phyloP scores from a whole-genome alignment of 2,797 vertebrate species.

The Onychomys torridus region DNA sequence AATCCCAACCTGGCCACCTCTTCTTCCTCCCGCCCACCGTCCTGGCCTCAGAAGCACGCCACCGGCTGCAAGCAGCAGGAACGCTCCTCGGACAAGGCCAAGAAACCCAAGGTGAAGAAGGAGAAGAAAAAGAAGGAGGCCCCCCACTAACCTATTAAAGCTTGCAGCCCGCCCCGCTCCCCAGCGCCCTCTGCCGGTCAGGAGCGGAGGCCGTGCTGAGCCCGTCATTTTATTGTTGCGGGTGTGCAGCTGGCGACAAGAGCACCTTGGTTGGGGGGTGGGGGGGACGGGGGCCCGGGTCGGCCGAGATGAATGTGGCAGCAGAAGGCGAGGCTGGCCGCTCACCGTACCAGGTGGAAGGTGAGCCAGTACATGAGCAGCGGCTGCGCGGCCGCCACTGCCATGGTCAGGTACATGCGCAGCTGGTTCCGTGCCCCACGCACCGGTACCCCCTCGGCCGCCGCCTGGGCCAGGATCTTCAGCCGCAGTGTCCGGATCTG shows the following conservation, averaged over 20 bases:
- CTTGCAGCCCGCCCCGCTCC: background rate
- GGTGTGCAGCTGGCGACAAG: slow-evolving; percentile 33
- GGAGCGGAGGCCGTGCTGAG: background rate
- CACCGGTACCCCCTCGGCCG: slow-evolving; percentile 92
- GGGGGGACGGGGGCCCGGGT: background rate
- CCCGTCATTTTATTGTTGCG: slow-evolving; percentile 77
- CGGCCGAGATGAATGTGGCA: background rate
- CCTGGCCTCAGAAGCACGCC: background rate
- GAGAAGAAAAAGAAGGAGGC: slow-evolving; percentile 51
- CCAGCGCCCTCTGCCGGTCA: background rate
- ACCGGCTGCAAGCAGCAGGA: background rate
- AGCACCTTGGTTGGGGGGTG: slow-evolving; percentile 54
- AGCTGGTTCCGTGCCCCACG: slow-evolving; percentile 93
- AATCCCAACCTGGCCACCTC: accelerated
- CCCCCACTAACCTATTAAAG: slow-evolving; percentile 62
- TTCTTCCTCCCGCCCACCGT: background rate
- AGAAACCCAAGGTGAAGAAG: slow-evolving; percentile 77
- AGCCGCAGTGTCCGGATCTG: slow-evolving; percentile 94
- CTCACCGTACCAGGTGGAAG: slow-evolving; percentile 93
- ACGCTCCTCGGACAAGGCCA: background rate
- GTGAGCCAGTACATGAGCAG: slow-evolving; percentile 98
- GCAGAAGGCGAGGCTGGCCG: background rate
- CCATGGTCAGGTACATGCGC: slow-evolving; percentile 97
- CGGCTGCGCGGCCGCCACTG: slow-evolving; percentile 94
- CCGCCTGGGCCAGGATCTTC: slow-evolving; percentile 94